phyloP scores from a whole-genome alignment of 2,797 vertebrate species.

The Brachymystax lenok region DNA sequence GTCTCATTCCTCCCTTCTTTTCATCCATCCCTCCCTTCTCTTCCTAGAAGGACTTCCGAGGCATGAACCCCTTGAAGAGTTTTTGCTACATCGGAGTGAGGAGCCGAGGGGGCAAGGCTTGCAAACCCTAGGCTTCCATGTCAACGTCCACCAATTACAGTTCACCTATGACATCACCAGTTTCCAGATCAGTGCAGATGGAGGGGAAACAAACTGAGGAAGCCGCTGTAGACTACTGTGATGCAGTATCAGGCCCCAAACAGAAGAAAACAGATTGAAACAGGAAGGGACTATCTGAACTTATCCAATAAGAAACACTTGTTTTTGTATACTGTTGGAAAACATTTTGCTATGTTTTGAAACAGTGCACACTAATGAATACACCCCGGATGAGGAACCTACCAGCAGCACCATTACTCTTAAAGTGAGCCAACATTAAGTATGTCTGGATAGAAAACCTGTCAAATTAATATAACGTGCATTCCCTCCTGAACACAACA shows the following conservation, averaged over 20 bases:
- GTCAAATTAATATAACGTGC: not conserved
- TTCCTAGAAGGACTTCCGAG: slow-evolving; percentile 62
- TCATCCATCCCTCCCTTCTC: not conserved
- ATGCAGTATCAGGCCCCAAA: not conserved
- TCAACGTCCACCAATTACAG: not conserved
- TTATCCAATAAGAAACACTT: not conserved
- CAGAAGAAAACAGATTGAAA: not conserved
- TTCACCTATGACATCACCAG: not conserved
- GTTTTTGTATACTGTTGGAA: too few relatives aligned
- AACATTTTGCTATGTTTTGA: not conserved
- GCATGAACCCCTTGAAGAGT: slow-evolving; percentile 83
- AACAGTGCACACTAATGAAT: not conserved
- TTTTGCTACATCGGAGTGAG: slow-evolving; percentile 75
- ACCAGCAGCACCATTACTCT: too few relatives aligned
- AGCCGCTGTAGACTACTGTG: not conserved
- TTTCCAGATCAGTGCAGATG: not conserved
- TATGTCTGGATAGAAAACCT: not conserved
- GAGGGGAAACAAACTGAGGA: not conserved
- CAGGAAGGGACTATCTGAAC: not conserved
- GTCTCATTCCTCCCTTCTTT: not conserved
- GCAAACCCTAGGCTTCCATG: slow-evolving; percentile 49
- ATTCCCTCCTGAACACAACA: not conserved
- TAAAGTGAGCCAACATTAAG: not conserved
- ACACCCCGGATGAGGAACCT: not conserved
- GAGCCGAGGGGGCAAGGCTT: slow-evolving; percentile 22